Evolutionary conservation across 2,113 vertebrate genomes (phyloP), one percentile per base, ranked within the genome.

Genomic region (Lucifuga dentata): DNA sequence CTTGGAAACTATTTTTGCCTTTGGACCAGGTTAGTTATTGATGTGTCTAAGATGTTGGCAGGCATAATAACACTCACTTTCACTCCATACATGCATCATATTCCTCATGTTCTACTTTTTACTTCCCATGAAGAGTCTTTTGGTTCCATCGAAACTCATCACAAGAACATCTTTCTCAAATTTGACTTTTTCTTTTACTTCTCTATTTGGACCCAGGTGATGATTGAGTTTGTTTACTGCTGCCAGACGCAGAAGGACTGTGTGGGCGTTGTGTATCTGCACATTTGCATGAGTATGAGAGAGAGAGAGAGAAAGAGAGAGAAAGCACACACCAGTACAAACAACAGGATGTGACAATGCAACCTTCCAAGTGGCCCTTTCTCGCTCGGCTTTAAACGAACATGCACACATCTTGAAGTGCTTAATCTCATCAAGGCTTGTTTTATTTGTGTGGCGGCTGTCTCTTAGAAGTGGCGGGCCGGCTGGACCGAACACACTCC

Each of bases 361-460:
- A 65, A 45, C 52, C 74, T 39, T 43, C 63, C 11, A 1, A 67
- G 57, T 74, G 61, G 69, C 69, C 44, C 68, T 69, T 73, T 78
- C 59, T 62, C 65, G 48, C 52, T 84, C 53, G 23, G 73, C 68
- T 82, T 86, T 68, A 72, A 79, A 81, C 56, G 68, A 80, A 83
- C 77, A 73, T 38, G 64, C 5, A 26, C 84, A 91, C 90, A 92
- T 91, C 89, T 91, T 92, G 89, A 93, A 92, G 81, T 16, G 69
- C 76, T 92, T 90, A 89, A 88, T 90, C 88, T 89, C 85, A 91
- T 91, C 88, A 90, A 80, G 55, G 71, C 67, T 50, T 73, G 51
- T 76, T 57, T 73, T 82, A 79, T 85, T 81, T 50, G 58, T 52
- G 59, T 44, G 70, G 82, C 72, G 29, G 65, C 75, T 74, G 48